These are phyloP conservation scores for Synaphobranchus kaupii DNA, from an alignment of 2,797 vertebrate genomes.

Conservation along the genomic window DNA sequence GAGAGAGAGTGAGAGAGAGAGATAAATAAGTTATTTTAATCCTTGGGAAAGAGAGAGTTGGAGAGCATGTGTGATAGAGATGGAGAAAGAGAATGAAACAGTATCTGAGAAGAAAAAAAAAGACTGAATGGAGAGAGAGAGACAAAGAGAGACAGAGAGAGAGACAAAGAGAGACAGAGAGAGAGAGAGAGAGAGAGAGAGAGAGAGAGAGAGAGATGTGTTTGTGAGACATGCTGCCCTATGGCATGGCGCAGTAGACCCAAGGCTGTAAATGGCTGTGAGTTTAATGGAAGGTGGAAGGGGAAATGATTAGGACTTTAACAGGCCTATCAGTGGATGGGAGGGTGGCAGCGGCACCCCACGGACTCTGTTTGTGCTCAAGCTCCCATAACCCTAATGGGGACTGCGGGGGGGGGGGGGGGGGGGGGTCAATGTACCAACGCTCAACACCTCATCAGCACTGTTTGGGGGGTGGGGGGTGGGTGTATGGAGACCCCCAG, in stretches of 20 bases:
- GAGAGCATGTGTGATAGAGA: not conserved
- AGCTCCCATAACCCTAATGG: constrained; percentile 40
- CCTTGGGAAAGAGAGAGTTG: not conserved
- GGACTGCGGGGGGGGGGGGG: not conserved
- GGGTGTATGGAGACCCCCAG: constrained; percentile 13
- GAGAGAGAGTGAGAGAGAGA: not conserved
- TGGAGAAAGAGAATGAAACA: not conserved
- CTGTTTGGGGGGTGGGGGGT: constrained; percentile 39
- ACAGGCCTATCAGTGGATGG: constrained; percentile 42
- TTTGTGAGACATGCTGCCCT: constrained; percentile 15
- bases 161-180: too few species aligned
- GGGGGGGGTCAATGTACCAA: constrained; percentile 22
- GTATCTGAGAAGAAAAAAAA: not conserved
- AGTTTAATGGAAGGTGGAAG: constrained; percentile 21
- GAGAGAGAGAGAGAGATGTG: not conserved
- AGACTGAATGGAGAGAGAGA: not conserved
- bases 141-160: not conserved
- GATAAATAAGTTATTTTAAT: not conserved
- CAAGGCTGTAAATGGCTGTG: constrained; percentile 17
- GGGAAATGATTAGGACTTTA: constrained; percentile 38
- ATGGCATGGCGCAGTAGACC: constrained; percentile 4
- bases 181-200: too few species aligned
- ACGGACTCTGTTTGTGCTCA: constrained; percentile 61
- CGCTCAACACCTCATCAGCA: constrained; percentile 46
- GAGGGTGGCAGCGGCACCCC: constrained; percentile 58